These are phyloP conservation scores for Dolomedes plantarius DNA, from an alignment of 2,888 invertebrate genomes.

Conservation along the genomic window DNA sequence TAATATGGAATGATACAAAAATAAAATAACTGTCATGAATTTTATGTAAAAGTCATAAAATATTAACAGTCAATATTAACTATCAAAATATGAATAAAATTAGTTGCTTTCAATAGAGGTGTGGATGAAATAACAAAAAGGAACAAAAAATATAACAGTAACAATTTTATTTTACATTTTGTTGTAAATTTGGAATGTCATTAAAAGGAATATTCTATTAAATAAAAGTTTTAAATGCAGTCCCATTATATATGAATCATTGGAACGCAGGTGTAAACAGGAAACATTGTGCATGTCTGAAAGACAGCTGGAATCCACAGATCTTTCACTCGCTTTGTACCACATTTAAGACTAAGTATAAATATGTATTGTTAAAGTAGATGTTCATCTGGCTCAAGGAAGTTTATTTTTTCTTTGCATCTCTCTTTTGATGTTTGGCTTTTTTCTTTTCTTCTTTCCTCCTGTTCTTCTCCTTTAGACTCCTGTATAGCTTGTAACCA, in stretches of 20 bases:
- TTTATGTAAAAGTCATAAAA: too few species aligned
- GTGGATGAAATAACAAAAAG: too few species aligned
- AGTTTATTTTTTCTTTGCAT: slow-evolving; percentile 77
- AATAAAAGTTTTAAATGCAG: slow-evolving; percentile 33
- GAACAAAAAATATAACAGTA: background rate
- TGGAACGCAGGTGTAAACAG: slow-evolving; percentile 32
- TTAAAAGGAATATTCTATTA: slow-evolving; percentile 41
- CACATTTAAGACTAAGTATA: slow-evolving; percentile 40
- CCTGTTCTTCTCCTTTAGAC: slow-evolving; percentile 85
- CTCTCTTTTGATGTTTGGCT: slow-evolving; percentile 87
- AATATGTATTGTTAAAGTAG: slow-evolving; percentile 20
- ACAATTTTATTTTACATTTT: background rate
- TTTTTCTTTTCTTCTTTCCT: slow-evolving; percentile 88
- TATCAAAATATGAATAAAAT: too few species aligned
- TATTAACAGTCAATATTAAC: too few species aligned
- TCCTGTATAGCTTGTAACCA: slow-evolving; percentile 89
- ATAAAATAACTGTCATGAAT: too few species aligned
- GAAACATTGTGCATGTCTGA: slow-evolving; percentile 65
- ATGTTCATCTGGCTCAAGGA: slow-evolving; percentile 2
- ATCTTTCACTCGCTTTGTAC: slow-evolving; percentile 40
- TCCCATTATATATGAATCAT: slow-evolving; percentile 4
- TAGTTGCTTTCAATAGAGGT: too few species aligned
- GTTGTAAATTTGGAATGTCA: slow-evolving; percentile 45
- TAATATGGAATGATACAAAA: too few species aligned
- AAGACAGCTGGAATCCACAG: slow-evolving; percentile 52